phyloP scores from a whole-genome alignment of 2,888 invertebrate species.

The Boloria selene region DNA sequence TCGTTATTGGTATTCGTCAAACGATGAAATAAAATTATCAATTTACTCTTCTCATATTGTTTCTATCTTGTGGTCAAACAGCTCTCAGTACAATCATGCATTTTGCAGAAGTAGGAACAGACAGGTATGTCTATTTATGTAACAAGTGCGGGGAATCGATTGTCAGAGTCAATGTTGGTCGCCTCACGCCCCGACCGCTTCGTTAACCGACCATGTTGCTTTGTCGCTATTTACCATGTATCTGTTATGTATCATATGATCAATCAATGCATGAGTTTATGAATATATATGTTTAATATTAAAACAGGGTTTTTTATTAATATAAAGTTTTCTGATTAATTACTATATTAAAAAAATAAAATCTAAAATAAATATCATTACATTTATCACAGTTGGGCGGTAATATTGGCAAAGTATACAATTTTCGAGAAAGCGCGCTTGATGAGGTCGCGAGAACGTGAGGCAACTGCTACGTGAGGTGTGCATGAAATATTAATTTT shows the following conservation, averaged over 20 bases:
- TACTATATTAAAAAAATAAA: not conserved
- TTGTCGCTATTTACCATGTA: conserved; percentile 31
- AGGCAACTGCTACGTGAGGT: conserved; percentile 33
- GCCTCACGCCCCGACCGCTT: conserved; percentile 43
- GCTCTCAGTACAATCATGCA: conserved; percentile 20
- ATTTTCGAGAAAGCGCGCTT: conserved; percentile 28
- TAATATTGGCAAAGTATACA: conserved; percentile 29
- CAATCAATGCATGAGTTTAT: conserved; percentile 14
- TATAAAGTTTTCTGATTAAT: not conserved
- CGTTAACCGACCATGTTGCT: conserved; percentile 42
- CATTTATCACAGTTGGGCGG: conserved; percentile 5
- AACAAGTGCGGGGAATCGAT: conserved; percentile 42
- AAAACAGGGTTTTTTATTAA: too few relatives aligned
- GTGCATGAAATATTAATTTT: conserved; percentile 38
- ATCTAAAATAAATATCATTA: not conserved
- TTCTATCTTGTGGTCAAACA: conserved; percentile 2
- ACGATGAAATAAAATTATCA: too few relatives aligned
- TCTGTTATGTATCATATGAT: not conserved
- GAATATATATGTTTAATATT: too few relatives aligned
- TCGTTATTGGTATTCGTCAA: too few relatives aligned
- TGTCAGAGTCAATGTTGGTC: conserved; percentile 44
- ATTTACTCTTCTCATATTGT: too few relatives aligned
- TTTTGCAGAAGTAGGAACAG: conserved; percentile 22
- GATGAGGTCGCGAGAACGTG: conserved; percentile 38
- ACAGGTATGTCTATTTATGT: conserved; percentile 33